A percentile compares a stretch with the other conserved stretches of the same genome.
phyloP scores from a whole-genome alignment of 2,888 invertebrate genomes.

The Aromia moschata region DNA sequence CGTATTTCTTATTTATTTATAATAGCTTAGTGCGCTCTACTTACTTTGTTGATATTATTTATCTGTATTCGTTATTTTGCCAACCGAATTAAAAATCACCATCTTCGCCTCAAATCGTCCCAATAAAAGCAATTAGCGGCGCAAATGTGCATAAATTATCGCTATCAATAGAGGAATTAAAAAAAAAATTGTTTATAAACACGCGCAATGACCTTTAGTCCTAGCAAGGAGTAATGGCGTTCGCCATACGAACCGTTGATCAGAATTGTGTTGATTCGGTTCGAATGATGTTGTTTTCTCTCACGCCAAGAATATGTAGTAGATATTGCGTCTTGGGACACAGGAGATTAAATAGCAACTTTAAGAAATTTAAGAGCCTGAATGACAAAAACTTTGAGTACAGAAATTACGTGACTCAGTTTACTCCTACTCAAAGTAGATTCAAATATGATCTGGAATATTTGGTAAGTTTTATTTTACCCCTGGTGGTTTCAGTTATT shows the following conservation, averaged over 20 bases:
- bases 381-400: background rate
- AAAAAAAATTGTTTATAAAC: constrained; percentile 5
- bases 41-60: no score
- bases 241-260: background rate
- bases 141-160: background rate
- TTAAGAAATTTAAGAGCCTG: no score
- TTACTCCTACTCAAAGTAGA: background rate
- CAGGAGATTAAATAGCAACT: no score
- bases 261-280: constrained; percentile 1
- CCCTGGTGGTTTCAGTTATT: no score
- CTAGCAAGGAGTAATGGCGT: background rate
- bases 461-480: constrained; percentile 1
- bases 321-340: background rate
- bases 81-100: background rate
- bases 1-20: no score
- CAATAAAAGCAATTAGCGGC: background rate
- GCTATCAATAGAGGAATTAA: constrained; percentile 11
- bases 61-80: background rate
- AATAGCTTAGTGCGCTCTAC: no score
- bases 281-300: background rate
- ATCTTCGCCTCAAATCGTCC: background rate
- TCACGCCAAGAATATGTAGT: background rate
- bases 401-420: background rate
- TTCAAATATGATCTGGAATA: background rate
- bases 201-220: constrained; percentile 4